Evolutionary conservation across 2,113 vertebrate species (phyloP).

Genomic region (Pachyramphus minor): DNA sequence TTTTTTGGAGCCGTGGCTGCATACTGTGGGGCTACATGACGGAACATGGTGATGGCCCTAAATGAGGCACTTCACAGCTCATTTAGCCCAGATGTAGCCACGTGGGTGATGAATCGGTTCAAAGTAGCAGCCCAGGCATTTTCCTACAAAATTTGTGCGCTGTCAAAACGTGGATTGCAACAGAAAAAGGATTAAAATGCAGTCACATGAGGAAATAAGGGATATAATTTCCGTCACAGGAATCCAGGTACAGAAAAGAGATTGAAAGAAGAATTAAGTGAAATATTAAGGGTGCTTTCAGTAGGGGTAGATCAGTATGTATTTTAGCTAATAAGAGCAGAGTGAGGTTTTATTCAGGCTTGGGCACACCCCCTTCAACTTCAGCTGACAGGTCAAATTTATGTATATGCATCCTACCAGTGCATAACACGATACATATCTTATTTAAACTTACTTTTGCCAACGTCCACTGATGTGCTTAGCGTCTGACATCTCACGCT

Average conservation of each 20-base stretch:
- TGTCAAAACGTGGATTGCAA: slow-evolving; percentile 79
- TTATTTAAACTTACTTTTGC: slow-evolving; percentile 74
- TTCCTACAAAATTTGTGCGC: slow-evolving; percentile 78
- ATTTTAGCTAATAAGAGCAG: slow-evolving; percentile 63
- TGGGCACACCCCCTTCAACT: slow-evolving; percentile 24
- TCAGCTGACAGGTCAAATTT: slow-evolving; percentile 58
- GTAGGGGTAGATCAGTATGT: slow-evolving; percentile 23
- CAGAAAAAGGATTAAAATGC: slow-evolving; percentile 64
- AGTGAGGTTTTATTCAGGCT: slow-evolving; percentile 37
- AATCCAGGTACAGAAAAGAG: slow-evolving; percentile 7
- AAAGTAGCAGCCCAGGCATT: slow-evolving; percentile 83
- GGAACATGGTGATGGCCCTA: slow-evolving; percentile 81
- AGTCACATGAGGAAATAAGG: slow-evolving; percentile 40
- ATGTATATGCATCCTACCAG: slow-evolving; percentile 25
- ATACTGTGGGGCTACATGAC: slow-evolving; percentile 68
- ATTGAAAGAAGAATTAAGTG: slow-evolving; percentile 42
- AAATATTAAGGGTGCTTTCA: slow-evolving; percentile 19
- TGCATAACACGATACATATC: slow-evolving; percentile 56
- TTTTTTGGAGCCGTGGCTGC: slow-evolving; percentile 79
- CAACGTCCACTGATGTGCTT: slow-evolving; percentile 21
- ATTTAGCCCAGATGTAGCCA: slow-evolving; percentile 96
- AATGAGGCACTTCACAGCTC: slow-evolving; percentile 94
- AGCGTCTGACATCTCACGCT: slow-evolving; percentile 47
- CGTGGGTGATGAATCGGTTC: slow-evolving; percentile 92
- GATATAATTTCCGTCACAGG: slow-evolving; percentile 39